Conservation (phyloP, 2,888 invertebrate genomes). For the Petrolisthes cinctipes region DNA sequence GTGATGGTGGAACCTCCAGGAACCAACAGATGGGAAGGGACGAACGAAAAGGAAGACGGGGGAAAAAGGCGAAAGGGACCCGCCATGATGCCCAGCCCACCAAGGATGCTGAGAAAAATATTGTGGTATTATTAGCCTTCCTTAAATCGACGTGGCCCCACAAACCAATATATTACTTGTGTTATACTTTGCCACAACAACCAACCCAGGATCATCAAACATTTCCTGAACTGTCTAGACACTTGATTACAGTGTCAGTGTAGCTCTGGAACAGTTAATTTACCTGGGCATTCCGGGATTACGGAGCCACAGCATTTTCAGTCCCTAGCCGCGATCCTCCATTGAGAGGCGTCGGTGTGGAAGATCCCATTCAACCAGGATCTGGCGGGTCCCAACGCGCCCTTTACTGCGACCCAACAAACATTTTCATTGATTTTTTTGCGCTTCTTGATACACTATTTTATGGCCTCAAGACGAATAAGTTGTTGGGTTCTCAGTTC, state of each 20-base stretch:
- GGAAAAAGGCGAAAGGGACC: neutral
- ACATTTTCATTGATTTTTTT: slow-evolving; percentile 29
- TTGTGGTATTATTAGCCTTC: neutral
- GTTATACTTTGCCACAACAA: neutral
- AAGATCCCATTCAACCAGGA: slow-evolving; percentile 51
- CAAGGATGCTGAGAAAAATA: slow-evolving; percentile 5
- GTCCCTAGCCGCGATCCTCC: slow-evolving; percentile 33
- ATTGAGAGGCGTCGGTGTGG: slow-evolving; percentile 58
- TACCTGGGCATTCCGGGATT: slow-evolving; percentile 56
- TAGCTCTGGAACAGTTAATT: slow-evolving; percentile 51
- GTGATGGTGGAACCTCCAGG: neutral
- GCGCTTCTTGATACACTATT: neutral
- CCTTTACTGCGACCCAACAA: slow-evolving; percentile 30
- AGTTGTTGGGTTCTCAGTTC: no score
- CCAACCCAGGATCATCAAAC: neutral
- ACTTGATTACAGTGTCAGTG: slow-evolving; percentile 48
- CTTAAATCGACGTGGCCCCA: neutral
- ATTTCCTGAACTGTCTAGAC: neutral
- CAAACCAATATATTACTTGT: neutral
- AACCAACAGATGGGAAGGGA: neutral
- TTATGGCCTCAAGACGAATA: no score
- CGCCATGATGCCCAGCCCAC: slow-evolving; percentile 8
- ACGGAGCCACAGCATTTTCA: slow-evolving; percentile 45
- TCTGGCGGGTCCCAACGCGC: slow-evolving; percentile 29
- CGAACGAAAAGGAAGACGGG: neutral